Evolutionary conservation across 2,888 invertebrate genomes (phyloP), one percentile per base, ranked within the genome.

Genomic region (Melanotus villosus): DNA sequence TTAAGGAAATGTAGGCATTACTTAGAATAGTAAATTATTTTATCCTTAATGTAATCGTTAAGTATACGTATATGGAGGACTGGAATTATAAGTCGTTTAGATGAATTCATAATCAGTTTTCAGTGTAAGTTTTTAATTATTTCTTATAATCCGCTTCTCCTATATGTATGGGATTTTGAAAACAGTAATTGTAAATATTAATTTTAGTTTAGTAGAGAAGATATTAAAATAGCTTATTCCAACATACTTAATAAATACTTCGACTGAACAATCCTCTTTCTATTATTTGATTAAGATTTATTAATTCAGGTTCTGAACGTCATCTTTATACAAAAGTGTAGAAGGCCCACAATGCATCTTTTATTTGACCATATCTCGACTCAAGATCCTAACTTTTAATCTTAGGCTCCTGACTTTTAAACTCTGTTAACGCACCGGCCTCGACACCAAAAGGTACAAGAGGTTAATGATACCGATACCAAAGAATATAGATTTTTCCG

Each of bases 61-160:
- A 18, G 4, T 38, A 23, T 54, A 70, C 70, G 34, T 62, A 66
- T 66, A 60, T 43, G 70, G 70, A 70, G 65, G 70, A 70, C 70
- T 65, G 38, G 50, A 56, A 66, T 70, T 70, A 65, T 66, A 65
- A 54, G 43, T 56, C 16, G 34, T 23, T 26, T 14, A 34, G 19
- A 9, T 34, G 30, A 12, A 50, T 14, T 43, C 12, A 43, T 7
- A 1, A 19, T 41, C 14, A n/a, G 21, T 45, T 10, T 45, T 19
- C 45, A 18, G n/a, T 65, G 34, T 23, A 54, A 30, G 12, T 19
- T 36, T 30, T 52, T 56, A 19, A 30, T 36, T n/a, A 52, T 43
- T 32, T 21, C 41, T 68, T 65, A 69, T 65, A 69, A 59, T 65
- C 43, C 30, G 56, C 60, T 70, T 70, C 65, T 70, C 69, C 70